These are phyloP conservation scores for Lagorchestes hirsutus DNA, from an alignment of 2,797 vertebrate species.

Conservation along the genomic window DNA sequence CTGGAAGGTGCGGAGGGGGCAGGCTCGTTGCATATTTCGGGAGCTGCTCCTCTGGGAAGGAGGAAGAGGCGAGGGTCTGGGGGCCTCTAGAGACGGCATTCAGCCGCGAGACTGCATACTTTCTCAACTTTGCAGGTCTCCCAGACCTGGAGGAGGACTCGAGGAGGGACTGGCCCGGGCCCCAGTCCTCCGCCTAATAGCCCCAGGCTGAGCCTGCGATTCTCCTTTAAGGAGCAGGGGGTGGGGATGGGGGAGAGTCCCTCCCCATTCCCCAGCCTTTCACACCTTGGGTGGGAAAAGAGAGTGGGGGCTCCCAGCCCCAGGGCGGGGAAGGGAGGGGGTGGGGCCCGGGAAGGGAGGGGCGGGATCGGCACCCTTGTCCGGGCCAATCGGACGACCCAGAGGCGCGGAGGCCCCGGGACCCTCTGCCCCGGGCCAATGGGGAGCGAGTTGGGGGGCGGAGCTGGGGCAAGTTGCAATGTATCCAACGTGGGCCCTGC, in stretches of 20 bases:
- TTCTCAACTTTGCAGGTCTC: conserved; percentile 13
- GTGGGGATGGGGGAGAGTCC: conserved; percentile 58
- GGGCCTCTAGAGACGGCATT: conserved; percentile 13
- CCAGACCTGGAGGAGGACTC: neutral
- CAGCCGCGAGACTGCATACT: neutral
- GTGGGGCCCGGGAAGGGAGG: neutral
- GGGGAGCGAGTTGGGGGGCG: conserved; percentile 64
- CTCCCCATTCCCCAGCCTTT: conserved; percentile 80
- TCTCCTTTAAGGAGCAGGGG: conserved; percentile 85
- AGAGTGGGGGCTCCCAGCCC: conserved; percentile 81
- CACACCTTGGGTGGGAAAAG: conserved; percentile 95
- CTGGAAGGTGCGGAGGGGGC: conserved; percentile 14
- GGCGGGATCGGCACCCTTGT: conserved; percentile 36
- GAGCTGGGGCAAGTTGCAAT: conserved; percentile 80
- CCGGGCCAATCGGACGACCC: conserved; percentile 82
- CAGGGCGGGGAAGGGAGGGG: conserved; percentile 70
- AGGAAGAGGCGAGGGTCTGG: neutral
- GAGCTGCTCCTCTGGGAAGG: neutral
- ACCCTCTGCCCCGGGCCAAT: conserved; percentile 79
- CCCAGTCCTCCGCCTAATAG: no score
- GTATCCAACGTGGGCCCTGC: conserved; percentile 91
- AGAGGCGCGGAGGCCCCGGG: neutral
- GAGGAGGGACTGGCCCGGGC: neutral
- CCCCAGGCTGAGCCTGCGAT: conserved; percentile 9
- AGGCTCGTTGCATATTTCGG: neutral